Evolutionary conservation across 30 jellyfish, hydroid and myxozoan genomes (phyloP), one percentile per base, ranked within the genome.

Genomic region (Aurelia aurita complex sp. Pacific): DNA sequence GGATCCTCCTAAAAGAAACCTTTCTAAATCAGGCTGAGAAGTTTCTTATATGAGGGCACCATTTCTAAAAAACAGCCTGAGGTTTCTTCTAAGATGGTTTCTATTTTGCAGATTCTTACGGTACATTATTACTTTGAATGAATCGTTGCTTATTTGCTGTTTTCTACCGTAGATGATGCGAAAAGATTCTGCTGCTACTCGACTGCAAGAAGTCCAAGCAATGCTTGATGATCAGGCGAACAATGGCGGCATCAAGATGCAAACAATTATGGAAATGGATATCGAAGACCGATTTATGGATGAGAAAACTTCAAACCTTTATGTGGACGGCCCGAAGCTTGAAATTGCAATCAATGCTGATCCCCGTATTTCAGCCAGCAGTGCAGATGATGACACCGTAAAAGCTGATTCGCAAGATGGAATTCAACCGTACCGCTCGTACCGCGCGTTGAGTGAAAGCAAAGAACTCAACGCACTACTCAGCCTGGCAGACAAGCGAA

Each of bases 381-480:
- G 96, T 69, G 97, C 96, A 3, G 98, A 94, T 23, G 98, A 94
- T 43, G 98, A 88, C 16, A 76, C 79, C 3, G 50, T 70, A 42
- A 80, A 76, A 33, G 71, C 81, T 50, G 90, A 87, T 2, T 81
- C 88, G 3, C 97, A 74, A 38, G 82, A 46, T 14, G 88, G 89
- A n/a, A 33, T 92, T 23, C 83, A 85, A 63, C 97, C 96, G 67
- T 92, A 92, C 85, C 89, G 96, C 54, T 92, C 98, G 35, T 92
- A 92, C 88, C 86, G 98, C 54, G 98, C 97, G 62, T 67, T 92
- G 77, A 87, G 97, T 65, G 95, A 93, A 17, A 91, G 92, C 76
- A 79, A 75, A 53, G 89, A 97, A 40, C 64, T 72, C 64, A 96
- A 87, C 62, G 81, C 54, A 9, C 78, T 92, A 71, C 66, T 85